Evolutionary conservation across 2,113 vertebrate species (phyloP), one percentile per base, ranked within the genome.

Genomic region (Brachirus orientalis): DNA sequence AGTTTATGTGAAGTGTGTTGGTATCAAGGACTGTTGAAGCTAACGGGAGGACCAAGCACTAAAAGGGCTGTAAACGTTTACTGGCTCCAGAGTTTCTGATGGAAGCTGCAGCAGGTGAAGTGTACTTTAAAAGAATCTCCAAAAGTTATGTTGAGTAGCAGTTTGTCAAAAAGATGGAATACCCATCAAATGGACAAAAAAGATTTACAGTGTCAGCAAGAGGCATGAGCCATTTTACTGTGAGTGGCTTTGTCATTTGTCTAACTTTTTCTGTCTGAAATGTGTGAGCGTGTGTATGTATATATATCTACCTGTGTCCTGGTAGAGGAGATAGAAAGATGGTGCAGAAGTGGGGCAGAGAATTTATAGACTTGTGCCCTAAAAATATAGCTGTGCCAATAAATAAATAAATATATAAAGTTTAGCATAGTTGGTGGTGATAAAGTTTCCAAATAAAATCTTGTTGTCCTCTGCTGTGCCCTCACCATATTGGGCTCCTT

Each of bases 91-190:
- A 77, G 60, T 86, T 89, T 83, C 46, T 36, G 61, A 56, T 7
- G 20, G 62, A 80, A 70, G 82, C 79, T 67, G 65, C 62, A 54
- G 67, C 69, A 71, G 82, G 85, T 77, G 65, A 84, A 61, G 62
- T 44, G 46, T 41, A 51, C 69, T 83, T 77, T 69, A 6, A 82
- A 58, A 81, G 59, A 76, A 58, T 35, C 65, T 69, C 52, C n/a
- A 48, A 73, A 74, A 74, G 72, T 41, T 77, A 63, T 6, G 67
- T 62, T 17, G 82, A 81, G 67, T 45, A 69, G 74, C 76, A 14
- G 63, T 66, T 75, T 84, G 87, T 86, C 80, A 78, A 13, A 77
- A 73, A 77, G 77, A 89, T 63, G 71, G 85, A 81, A 72, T 68
- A 37, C 28, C 19, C 52, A 44, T 80, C n/a, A n/a, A n/a, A n/a